Evolutionary conservation across 2,113 vertebrate species (phyloP).

Genomic region (Epinephelus fuscoguttatus): DNA sequence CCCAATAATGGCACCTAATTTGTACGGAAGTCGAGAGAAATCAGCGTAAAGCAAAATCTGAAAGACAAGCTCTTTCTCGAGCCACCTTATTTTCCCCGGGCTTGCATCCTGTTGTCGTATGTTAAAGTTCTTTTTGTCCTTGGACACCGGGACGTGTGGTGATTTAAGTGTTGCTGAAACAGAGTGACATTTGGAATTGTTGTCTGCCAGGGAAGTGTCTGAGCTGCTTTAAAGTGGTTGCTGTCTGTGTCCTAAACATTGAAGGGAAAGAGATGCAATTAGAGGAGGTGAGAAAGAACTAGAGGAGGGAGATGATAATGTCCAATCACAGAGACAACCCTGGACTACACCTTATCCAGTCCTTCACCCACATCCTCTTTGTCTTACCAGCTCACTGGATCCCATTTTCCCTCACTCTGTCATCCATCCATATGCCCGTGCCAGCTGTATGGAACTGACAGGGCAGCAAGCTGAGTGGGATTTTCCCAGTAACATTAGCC

Average conservation of each 20-base stretch:
- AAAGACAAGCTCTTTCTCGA: constrained; percentile 33
- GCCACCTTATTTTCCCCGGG: constrained; percentile 36
- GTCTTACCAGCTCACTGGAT: constrained; percentile 46
- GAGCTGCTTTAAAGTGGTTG: constrained; percentile 21
- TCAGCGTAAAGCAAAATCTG: constrained; percentile 43
- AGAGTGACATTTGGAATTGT: constrained; percentile 48
- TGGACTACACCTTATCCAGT: constrained; percentile 32
- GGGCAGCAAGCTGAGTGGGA: constrained; percentile 67
- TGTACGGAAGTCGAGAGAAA: constrained; percentile 69
- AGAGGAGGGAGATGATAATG: constrained; percentile 18
- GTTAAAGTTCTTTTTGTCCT: constrained; percentile 16
- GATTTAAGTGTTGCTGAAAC: constrained; percentile 60
- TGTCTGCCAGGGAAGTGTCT: constrained; percentile 62
- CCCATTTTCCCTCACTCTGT: constrained; percentile 57
- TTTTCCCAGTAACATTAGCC: constrained; percentile 81
- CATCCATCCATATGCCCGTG: constrained; percentile 45
- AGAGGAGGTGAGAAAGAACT: constrained; percentile 56
- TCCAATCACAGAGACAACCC: constrained; percentile 23
- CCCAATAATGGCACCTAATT: constrained; percentile 70
- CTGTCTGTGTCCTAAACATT: not conserved
- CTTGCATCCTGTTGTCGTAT: constrained; percentile 55
- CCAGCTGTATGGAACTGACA: constrained; percentile 69
- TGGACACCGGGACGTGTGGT: constrained; percentile 34
- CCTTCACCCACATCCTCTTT: constrained; percentile 45
- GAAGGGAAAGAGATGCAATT: constrained; percentile 22